Evolutionary conservation across 30 jellyfish, hydroid and myxozoan species (phyloP), one percentile per base, ranked within the genome.

Genomic region (Phacellophora camtschatica): DNA sequence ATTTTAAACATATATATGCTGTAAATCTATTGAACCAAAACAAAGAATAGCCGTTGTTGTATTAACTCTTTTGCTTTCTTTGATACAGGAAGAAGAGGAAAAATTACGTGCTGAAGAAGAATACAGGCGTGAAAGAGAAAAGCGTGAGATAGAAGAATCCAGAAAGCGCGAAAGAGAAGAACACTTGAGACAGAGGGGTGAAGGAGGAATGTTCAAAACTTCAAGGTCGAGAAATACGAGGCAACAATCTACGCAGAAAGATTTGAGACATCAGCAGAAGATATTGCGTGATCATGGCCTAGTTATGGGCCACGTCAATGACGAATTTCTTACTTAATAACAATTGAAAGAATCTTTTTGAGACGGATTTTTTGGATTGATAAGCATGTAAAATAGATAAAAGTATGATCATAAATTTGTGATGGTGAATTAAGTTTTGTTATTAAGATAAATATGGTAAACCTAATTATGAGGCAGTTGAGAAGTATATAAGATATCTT

Each of bases 301-400:
- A 13, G 96, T 84, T 29, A 92, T 92, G 98, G 98, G 98, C 13
- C 96, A 92, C 61, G 96, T 92, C 22, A 92, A 92, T 71, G 90
- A 72, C 16, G 84, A 77, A 56, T 92, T 92, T 65, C 88, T 82
- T 19, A 84, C 98, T 3, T 92, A 42, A 73, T 9, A 12, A 9
- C 12, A 4, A 32, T 12, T 45, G 56, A 15, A 34, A 22, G 23
- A 1, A 0, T 24, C 50, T 6, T 28, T 6, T 24, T 22, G 11
- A 34, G 16, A 9, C 45, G 75, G 10, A 19, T 16, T 22, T 30
- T 28, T 22, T 9, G 29, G 43, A 5, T 49, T 5, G 23, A 16
- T 13, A 16, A 13, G 30, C 23, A 30, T 27, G 4, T 5, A 12
- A n/a, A n/a, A n/a, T n/a, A n/a, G n/a, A n/a, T n/a, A n/a, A n/a